Evolutionary conservation across 53 echinoderm and acorn worm species (phyloP), one percentile per base, ranked within the genome.

Genomic region (Paracentrotus lividus): DNA sequence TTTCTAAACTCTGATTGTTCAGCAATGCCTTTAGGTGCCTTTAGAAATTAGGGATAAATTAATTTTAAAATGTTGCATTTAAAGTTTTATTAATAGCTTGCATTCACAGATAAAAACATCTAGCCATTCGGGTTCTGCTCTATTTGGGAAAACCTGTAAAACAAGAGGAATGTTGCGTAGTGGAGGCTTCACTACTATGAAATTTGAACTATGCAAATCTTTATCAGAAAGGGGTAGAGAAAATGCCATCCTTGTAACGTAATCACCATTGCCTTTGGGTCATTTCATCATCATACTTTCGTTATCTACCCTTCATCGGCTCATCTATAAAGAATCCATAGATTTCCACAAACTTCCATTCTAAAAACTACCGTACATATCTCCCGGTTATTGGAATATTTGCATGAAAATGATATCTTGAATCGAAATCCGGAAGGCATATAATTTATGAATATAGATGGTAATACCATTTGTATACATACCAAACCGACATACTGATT

Each of bases 361-460:
- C 29, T 9, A 36, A 38, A 36, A 72, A 9, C 36, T 72, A 40
- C 16, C 40, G 38, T 38, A 36, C 36, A 72, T 72, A 72, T 36
- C 72, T 72, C 72, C 72, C 18, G 72, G 72, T 38, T 72, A 72
- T 36, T 20, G 16, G 72, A 72, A 72, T 26, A 72, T 72, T 72
- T 38, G 38, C 40, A 72, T 72, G 72, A 40, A 72, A 72, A 40
- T 21, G 72, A 72, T 72, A 72, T 40, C 20, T 10, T 40, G 72
- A 72, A 72, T 72, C 40, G 38, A 72, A 40, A 72, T 72, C 72
- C 40, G 33, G 72, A 4, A 40, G 72, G 72, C 21, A 40, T 72
- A 16, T 15, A 20, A 6, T 72, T 7, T n/a, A 6, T 40, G 40
- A 72, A 72, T 40, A 40, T 7, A 40, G 9, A 36, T 16, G 20